phyloP scores from a whole-genome alignment of 2,113 vertebrate species.

The Coregonus clupeaformis region DNA sequence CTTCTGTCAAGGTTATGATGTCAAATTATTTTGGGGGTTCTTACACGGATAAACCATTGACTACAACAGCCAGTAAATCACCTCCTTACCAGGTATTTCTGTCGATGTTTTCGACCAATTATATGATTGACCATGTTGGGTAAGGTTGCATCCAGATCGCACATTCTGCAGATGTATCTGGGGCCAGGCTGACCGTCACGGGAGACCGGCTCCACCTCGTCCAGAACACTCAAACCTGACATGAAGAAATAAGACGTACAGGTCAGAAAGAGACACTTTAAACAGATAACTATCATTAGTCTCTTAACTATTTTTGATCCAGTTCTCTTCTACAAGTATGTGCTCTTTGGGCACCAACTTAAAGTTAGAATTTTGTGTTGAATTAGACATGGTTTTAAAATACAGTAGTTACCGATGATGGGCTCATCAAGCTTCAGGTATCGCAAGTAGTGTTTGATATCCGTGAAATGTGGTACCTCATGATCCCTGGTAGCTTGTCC shows the following conservation, averaged over 20 bases:
- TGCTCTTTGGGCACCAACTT: neutral
- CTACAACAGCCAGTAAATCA: neutral
- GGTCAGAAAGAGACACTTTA: no score
- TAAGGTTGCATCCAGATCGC: slow-evolving; percentile 49
- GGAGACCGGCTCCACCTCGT: slow-evolving; percentile 37
- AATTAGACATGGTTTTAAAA: neutral
- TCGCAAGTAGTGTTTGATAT: slow-evolving; percentile 68
- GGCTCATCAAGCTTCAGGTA: slow-evolving; percentile 76
- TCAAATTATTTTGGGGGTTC: neutral
- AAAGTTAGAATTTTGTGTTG: neutral
- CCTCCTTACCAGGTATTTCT: slow-evolving; percentile 73
- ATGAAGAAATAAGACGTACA: slow-evolving; percentile 1
- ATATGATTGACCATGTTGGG: slow-evolving; percentile 66
- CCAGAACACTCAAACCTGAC: slow-evolving; percentile 66
- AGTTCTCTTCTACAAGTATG: neutral
- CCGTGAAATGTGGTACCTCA: slow-evolving; percentile 57
- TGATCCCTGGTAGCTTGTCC: slow-evolving; percentile 48
- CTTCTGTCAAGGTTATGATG: no score
- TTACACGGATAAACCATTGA: no score
- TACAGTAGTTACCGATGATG: slow-evolving; percentile 68
- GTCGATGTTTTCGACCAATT: slow-evolving; percentile 74
- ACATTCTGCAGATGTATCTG: slow-evolving; percentile 66
- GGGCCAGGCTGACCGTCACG: slow-evolving; percentile 41
- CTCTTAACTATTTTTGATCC: neutral
- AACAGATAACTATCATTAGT: neutral